A percentile compares a stretch with the other conserved stretches of the same genome.
Conservation (phyloP, 2,888 invertebrate genomes). For the Agrotis exclamationis region DNA sequence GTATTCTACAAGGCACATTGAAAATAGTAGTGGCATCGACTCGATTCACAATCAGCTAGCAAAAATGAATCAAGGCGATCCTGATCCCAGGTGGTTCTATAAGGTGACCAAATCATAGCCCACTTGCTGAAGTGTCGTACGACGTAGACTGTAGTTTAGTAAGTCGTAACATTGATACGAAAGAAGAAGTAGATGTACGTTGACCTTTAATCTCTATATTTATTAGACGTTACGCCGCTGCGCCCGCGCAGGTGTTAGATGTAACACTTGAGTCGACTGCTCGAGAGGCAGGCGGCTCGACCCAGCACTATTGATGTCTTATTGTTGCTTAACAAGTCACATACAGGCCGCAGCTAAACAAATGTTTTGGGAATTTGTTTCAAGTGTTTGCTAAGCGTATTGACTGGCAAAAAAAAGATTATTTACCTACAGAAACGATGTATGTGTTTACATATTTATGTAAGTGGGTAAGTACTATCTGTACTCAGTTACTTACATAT, state of each 20-base stretch:
- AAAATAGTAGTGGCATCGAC: too few species aligned
- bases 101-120: too few species aligned
- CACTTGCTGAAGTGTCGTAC: too few species aligned
- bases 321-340: conserved; percentile 26
- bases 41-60: too few species aligned
- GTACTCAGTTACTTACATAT: too few species aligned
- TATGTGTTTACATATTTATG: neutral
- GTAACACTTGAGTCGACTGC: conserved; percentile 52
- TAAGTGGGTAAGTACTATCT: too few species aligned
- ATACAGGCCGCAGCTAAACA: conserved; percentile 5
- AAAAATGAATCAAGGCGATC: too few species aligned
- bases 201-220: conserved; percentile 14
- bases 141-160: too few species aligned
- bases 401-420: neutral
- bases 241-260: conserved; percentile 53
- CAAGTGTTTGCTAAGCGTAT: neutral
- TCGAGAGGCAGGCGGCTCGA: conserved; percentile 44
- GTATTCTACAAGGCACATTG: too few species aligned
- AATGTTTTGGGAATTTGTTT: conserved; percentile 34
- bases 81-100: too few species aligned
- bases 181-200: too few species aligned
- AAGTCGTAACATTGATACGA: too few species aligned
- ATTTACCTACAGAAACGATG: neutral
- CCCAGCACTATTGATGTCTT: conserved; percentile 21
- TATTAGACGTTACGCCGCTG: conserved; percentile 27